These are phyloP conservation scores for Allophyes oxyacanthae DNA, from an alignment of 2,888 invertebrate genomes.

Conservation along the genomic window DNA sequence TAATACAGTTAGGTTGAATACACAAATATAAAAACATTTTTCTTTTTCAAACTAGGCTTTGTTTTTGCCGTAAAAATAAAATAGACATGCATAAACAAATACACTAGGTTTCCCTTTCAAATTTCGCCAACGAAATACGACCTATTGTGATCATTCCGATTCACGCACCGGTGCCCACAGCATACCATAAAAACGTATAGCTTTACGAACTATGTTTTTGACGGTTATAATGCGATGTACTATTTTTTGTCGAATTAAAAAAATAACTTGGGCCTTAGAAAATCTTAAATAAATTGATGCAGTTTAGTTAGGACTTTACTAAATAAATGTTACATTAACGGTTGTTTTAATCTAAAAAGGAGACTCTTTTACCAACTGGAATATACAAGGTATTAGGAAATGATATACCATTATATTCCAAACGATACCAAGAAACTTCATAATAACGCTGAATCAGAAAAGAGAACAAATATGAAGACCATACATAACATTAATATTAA, in stretches of 20 bases:
- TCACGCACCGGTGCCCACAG: conserved; percentile 44
- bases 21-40: conserved; percentile 1
- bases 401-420: too few species aligned
- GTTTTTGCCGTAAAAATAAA: conserved; percentile 27
- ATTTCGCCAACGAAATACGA: conserved; percentile 44
- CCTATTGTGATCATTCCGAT: conserved; percentile 49
- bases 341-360: too few species aligned
- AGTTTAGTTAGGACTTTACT: not conserved
- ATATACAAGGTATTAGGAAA: too few species aligned
- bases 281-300: not conserved
- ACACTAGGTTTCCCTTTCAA: conserved; percentile 53
- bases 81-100: conserved; percentile 28
- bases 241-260: conserved; percentile 7
- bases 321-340: too few species aligned
- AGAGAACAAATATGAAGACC: conserved; percentile 22
- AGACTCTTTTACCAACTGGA: too few species aligned
- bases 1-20: conserved; percentile 5
- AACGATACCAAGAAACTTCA: too few species aligned
- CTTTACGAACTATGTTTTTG: not conserved
- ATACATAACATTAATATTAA: conserved; percentile 41
- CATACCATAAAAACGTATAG: conserved; percentile 32
- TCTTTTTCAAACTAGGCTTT: conserved; percentile 8
- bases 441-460: conserved; percentile 1
- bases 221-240: conserved; percentile 6
- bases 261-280: conserved; percentile 3